Base-by-base conservation (phyloP, 2,888 invertebrate genomes). In the Macrosoma leucophasiata region DNA sequence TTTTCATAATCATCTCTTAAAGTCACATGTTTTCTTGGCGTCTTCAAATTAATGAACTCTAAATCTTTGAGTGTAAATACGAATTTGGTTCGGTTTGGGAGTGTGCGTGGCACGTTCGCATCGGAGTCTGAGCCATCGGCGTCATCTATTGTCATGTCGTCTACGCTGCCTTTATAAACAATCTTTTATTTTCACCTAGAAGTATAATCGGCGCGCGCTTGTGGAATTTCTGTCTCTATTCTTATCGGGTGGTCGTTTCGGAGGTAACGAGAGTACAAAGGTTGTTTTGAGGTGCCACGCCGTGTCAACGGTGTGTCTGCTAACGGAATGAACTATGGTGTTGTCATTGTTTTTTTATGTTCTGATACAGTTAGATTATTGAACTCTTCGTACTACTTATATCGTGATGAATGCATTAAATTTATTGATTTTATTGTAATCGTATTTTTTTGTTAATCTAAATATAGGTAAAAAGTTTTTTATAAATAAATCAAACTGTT, bases 121-220 rank as follows among this genome's bases (percentile, higher is more conserved):
- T 60, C 59, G 50, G 56, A 63, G 69, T 61, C 68, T 68, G 66
- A 67, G 71, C 68, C 74, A 78, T 82, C 82, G 76, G 63, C 66
- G 71, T 66, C 70, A 63, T 74, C 81, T 78, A 81, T 81, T 82
- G 81, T 82, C 74, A 75, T 74, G 84, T 77, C 73, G 69, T 73
- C 76, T 77, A 74, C 81, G 64, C 65, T 64, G 32, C 69, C 74
- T 76, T 79, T 77, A 78, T 81, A 81, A 79, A 79, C 79, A 81
- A 77, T 77, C 73, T 82, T 84, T 82, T 84, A 81, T 82, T 84
- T 82, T 79, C 73, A 78, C 73, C 74, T 73, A 77, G 64, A 58
- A 75, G 73, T 78, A 74, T 78, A 79, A 79, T 79, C 79, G 77
- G 73, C 71, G 71, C 72, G 71, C 70, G 73, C 72, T 77, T 58